Conservation (phyloP, 1,140 invertebrate species). For the Papilio polyxenes region DNA sequence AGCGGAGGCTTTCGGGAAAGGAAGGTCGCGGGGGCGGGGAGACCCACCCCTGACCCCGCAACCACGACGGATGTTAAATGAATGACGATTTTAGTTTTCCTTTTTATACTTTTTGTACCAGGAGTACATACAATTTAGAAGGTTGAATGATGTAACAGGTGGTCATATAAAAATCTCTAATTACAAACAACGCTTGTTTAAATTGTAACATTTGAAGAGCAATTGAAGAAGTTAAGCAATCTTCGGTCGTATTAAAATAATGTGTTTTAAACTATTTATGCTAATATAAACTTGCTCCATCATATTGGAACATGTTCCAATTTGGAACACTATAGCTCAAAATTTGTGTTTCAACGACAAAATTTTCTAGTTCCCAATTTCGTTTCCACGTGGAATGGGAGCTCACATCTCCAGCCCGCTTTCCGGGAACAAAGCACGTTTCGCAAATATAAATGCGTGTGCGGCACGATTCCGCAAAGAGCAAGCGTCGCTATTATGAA, state of each 20-base stretch:
- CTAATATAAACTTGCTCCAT: background rate
- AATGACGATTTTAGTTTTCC: constrained; percentile 27
- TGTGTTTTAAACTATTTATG: too few species aligned
- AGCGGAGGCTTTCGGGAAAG: constrained; percentile 14
- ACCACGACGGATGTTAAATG: constrained; percentile 27
- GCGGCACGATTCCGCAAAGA: constrained; percentile 27
- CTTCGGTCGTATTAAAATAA: too few species aligned
- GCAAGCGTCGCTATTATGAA: constrained; percentile 28
- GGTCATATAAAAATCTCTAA: background rate
- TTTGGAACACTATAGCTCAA: background rate
- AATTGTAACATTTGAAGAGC: too few species aligned
- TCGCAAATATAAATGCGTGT: constrained; percentile 24
- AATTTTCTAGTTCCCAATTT: constrained; percentile 17
- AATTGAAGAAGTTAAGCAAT: too few species aligned
- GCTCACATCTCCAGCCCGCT: background rate
- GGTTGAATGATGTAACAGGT: background rate
- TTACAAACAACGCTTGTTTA: too few species aligned
- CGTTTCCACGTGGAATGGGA: background rate
- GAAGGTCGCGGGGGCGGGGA: background rate
- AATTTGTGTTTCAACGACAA: constrained; percentile 9
- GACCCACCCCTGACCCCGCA: constrained; percentile 30
- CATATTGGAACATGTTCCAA: constrained; percentile 1
- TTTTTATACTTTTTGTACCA: constrained; percentile 14
- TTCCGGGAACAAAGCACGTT: background rate
- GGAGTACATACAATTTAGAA: background rate